These are phyloP conservation scores for Acestrorhynchus altus DNA, from an alignment of 2,797 vertebrate species.

Conservation along the genomic window DNA sequence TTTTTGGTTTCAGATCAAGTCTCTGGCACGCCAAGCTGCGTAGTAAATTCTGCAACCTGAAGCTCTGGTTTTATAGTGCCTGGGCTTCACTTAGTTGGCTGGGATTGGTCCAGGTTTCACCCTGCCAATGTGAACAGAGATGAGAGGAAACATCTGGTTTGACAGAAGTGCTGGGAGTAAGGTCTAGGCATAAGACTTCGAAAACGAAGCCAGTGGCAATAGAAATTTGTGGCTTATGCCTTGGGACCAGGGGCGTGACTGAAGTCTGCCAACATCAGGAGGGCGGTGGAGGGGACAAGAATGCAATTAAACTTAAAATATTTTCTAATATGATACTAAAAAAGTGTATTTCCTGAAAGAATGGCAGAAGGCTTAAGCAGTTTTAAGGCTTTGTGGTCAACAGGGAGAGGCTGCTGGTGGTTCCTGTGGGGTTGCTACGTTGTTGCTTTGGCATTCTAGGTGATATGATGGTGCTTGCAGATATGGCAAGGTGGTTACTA, in stretches of 20 bases:
- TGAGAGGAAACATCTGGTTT: constrained; percentile 51
- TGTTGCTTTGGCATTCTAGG: no score
- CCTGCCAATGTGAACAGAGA: constrained; percentile 45
- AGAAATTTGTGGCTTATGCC: constrained; percentile 9
- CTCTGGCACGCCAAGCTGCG: constrained; percentile 35
- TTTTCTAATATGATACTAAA: no score
- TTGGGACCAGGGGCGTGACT: background rate
- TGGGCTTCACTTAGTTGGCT: constrained; percentile 34
- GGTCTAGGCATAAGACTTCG: constrained; percentile 39
- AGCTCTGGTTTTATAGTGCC: constrained; percentile 44
- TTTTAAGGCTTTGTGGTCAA: no score
- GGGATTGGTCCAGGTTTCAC: constrained; percentile 33
- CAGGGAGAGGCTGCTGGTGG: no score
- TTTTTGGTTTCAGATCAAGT: constrained; percentile 43
- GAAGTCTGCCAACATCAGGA: background rate
- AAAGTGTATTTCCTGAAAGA: no score
- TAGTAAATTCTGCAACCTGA: constrained; percentile 41
- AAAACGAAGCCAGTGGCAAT: constrained; percentile 34
- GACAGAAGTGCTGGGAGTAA: constrained; percentile 41
- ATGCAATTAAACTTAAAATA: no score
- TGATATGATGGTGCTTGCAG: no score
- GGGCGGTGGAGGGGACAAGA: no score
- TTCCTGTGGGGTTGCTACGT: no score
- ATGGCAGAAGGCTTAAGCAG: no score
- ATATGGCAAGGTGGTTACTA: no score